Percentiles rank a stretch among this genome's conserved stretches.
phyloP scores from a whole-genome alignment of 2,888 invertebrate species.

The Brenthis daphne region DNA sequence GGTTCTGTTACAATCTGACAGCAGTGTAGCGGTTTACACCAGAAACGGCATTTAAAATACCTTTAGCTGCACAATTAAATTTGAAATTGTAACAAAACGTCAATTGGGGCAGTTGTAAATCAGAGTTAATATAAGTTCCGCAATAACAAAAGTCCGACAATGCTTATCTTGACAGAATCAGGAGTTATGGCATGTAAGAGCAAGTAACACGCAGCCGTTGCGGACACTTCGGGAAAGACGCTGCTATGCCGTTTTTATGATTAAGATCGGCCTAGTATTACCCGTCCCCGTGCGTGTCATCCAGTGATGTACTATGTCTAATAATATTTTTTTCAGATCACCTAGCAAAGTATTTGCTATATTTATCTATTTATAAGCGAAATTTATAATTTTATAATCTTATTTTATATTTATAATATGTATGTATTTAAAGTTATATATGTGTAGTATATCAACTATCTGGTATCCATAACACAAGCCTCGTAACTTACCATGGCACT shows the following conservation, averaged over 20 bases:
- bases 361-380: too few species aligned
- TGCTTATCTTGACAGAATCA: conserved; percentile 30
- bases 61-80: conserved; percentile 18
- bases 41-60: conserved; percentile 3
- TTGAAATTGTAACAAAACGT: conserved; percentile 23
- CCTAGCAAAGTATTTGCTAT: too few species aligned
- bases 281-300: too few species aligned
- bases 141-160: conserved; percentile 5
- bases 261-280: not conserved
- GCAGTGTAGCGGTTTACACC: not conserved
- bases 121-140: conserved; percentile 9
- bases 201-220: conserved; percentile 4
- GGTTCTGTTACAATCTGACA: conserved; percentile 15
- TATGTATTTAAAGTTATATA: too few species aligned
- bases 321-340: too few species aligned
- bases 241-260: conserved; percentile 17
- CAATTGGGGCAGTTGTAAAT: conserved; percentile 21
- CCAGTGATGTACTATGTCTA: too few species aligned
- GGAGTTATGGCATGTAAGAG: conserved; percentile 25
- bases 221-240: conserved; percentile 18
- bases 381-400: too few species aligned
- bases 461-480: too few species aligned
- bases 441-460: too few species aligned
- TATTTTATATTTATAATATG: too few species aligned
- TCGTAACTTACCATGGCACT: too few species aligned